Base-by-base conservation (phyloP, 2,888 invertebrate genomes). In the Theristus sp. region DNA sequence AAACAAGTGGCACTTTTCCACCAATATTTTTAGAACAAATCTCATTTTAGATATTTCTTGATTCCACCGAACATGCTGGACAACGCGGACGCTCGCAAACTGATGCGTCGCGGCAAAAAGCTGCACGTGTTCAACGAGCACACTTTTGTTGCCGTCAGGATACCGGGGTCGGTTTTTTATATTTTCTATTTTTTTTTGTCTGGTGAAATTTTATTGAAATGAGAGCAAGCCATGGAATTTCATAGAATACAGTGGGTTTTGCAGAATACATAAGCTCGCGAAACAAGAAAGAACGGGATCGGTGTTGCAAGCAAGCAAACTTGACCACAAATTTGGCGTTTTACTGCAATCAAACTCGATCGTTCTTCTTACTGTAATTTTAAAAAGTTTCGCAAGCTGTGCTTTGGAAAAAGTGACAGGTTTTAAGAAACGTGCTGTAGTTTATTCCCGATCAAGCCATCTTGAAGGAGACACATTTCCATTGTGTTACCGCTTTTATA, bases 111-210 rank as follows among this genome's bases (percentile, higher is more conserved):
- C 54, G 73, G 73, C 29, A 70, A 70, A 62, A 73, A 73, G 61
- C 66, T 73, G 56, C 73, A 73, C 61, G 67, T 73, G 57, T 69
- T 68, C 66, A 72, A 73, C 62, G 70, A 69, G 52, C 73, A 73
- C 64, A 71, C 71, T 20, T 73, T 73, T 62, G 71, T 73, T 17
- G 73, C 73, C 2, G 71, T 71, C 22, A 70, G 71, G 64, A 65
- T 71, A 30, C 65, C 65, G 62, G 68, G 71, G 72, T 72, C 58
- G 63, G 63, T 47, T 24, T 13, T 46, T 6, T 56, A 52, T 59
- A 26, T 24, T 27, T 49, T 22, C 13, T 24, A 2, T 57, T 31
- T 30, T 29, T 29, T 2, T 25, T 27, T 2, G 13, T 56, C 17
- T 56, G 6, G 31, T 29, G n/a, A n/a, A n/a, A n/a, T n/a, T n/a